Percentiles rank a stretch among this genome's conserved stretches.
These are phyloP conservation scores for Ciconia stormi DNA, from an alignment of 2,113 vertebrate species.

Conservation along the genomic window DNA sequence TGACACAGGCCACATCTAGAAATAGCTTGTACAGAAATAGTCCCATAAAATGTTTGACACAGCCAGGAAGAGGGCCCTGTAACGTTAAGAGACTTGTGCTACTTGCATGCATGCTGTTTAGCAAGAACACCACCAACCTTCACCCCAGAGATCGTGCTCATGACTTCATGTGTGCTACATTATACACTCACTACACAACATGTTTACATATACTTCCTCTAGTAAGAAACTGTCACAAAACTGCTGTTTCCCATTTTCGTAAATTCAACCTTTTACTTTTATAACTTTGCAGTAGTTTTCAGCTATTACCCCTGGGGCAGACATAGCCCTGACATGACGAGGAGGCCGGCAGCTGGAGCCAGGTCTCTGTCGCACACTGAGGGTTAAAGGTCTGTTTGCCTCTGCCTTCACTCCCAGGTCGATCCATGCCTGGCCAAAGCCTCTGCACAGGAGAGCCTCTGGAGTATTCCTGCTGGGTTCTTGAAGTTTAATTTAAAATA, in stretches of 20 bases:
- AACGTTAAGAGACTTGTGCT: background rate
- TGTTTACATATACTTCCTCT: background rate
- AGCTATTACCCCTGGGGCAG: background rate
- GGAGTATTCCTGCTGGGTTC: background rate
- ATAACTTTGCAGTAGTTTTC: background rate
- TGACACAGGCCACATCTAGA: conserved; percentile 3
- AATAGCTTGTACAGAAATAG: conserved; percentile 14
- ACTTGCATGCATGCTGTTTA: background rate
- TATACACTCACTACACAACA: background rate
- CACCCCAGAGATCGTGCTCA: background rate
- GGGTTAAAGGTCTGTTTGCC: background rate
- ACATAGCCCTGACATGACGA: accelerated
- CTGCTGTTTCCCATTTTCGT: background rate
- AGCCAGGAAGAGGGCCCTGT: background rate
- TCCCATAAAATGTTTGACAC: background rate
- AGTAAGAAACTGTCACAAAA: background rate
- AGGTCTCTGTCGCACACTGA: accelerated
- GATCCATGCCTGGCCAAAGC: background rate
- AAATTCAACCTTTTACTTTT: background rate
- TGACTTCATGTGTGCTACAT: background rate
- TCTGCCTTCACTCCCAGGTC: background rate
- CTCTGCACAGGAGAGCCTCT: background rate
- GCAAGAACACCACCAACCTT: background rate
- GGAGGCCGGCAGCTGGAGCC: accelerated
- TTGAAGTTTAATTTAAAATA: background rate